Evolutionary conservation across 2,888 invertebrate species (phyloP), one percentile per base, ranked within the genome.

Genomic region (Hypercompe scribonia): DNA sequence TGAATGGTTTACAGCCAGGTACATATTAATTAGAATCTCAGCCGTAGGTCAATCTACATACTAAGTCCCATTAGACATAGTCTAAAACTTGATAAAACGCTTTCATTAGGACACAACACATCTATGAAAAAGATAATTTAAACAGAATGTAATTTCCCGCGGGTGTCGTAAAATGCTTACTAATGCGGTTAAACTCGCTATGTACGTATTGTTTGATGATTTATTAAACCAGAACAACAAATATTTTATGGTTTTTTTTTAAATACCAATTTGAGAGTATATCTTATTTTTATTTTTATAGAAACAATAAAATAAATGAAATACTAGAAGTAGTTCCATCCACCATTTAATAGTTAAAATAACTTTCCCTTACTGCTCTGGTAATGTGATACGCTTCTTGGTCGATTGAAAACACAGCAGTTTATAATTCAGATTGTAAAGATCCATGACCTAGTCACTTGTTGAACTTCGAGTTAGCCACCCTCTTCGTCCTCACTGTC

Each of bases 141-240:
- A 18, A 50, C 50, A 42, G 24, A 65, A 66, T 28, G 21, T 71
- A 54, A 71, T 71, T 71, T 66, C 71, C 71, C 71, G 21, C 39
- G 58, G 36, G 71, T 18, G 28, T 65, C 24, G 36, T 71, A 31
- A 36, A 65, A 54, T 58, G 65, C 33, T 42, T n/a, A 71, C 39
- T 71, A 39, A 66, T 67, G 13, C 39, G 36, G 15, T 8, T 58
- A 42, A 28, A 66, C 18, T 7, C 24, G 24, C 10, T 50, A 24
- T 46, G 33, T 42, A 28, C 39, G 28, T n/a, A n/a, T n/a, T 28
- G 31, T 21, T 46, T 10, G 5, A 21, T 46, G 2, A 46, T 33
- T 28, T 28, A 28, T 58, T 10, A 15, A 58, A 5, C 58, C 28
- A 58, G 28, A 61, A 66, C 11, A 46, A 66, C 21, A 31, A 66